Evolutionary conservation across 1,140 invertebrate species (phyloP).

Genomic region (Tigriopus japonicus): DNA sequence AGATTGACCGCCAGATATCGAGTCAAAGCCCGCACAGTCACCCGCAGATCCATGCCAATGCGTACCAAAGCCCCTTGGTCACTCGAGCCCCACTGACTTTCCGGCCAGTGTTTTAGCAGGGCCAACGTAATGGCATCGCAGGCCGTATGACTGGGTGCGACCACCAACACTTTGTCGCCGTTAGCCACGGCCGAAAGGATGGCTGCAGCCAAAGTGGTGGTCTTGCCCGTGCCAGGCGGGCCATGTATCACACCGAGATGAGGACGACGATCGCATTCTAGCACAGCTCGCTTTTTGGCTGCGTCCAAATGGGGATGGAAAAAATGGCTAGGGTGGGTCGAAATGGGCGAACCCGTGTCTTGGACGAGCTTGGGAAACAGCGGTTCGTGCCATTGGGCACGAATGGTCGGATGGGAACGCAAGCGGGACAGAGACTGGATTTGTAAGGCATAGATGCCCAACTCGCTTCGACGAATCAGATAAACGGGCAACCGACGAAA

Average conservation of each 20-base stretch:
- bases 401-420: too few species aligned
- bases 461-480: too few species aligned
- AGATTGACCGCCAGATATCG: too few species aligned
- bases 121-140: constrained; percentile 11
- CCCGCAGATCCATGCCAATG: background rate
- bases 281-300: background rate
- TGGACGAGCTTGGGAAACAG: too few species aligned
- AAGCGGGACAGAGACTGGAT: too few species aligned
- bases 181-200: constrained; percentile 1
- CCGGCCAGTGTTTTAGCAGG: background rate
- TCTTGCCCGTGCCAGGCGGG: constrained; percentile 11
- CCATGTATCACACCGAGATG: constrained; percentile 1
- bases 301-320: background rate
- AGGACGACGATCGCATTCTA: background rate
- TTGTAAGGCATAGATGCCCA: too few species aligned
- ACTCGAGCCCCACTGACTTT: background rate
- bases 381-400: too few species aligned
- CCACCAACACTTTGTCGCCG: background rate
- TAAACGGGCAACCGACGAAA: too few species aligned
- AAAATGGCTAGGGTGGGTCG: too few species aligned
- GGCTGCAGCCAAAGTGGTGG: background rate
- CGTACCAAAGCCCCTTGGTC: background rate
- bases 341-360: too few species aligned
- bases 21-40: too few species aligned
- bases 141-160: constrained; percentile 2